Base-by-base conservation (phyloP, 2,113 vertebrate genomes). In the Odocoileus virginianus region DNA sequence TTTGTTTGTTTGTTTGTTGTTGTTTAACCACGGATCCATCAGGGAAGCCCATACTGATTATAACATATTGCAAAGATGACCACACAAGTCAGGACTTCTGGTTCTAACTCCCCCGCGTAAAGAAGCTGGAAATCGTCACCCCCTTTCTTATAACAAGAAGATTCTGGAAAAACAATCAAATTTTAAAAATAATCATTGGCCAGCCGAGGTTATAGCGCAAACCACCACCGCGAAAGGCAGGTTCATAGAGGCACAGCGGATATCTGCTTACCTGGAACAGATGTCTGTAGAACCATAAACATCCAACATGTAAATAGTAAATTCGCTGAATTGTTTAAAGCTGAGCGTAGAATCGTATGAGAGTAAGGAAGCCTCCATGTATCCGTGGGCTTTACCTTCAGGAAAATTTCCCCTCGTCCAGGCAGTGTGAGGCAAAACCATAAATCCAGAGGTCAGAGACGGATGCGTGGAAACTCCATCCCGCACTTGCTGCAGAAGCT, bases 61-160 rank as follows among this genome's bases (percentile, higher is more conserved):
- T 87, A 83, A 36, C 57, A 50, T 71, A 91, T 52, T 76, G 78
- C 28, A 91, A 88, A 95, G 71, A 96, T 52, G 52, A 27, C 54
- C 87, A 93, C 91, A 96, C 95, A 96, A 55, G 57, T 74, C 60
- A 86, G 40, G 36, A 87, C 60, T 96, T 93, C 33, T 16, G 27
- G 40, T 88, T 95, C 94, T 52, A 90, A 57, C 33, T 89, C 23
- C 28, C 30, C 58, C 6, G 8, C 23, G 16, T 58, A 61, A 94
- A 86, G 79, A 92, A 81, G 45, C 50, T 94, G 45, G 74, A 92
- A 89, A 97, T 81, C 33, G 6, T 36, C 40, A 92, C 54, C 4
- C 10, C 27, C 6, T 33, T 64, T 87, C 55, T 58, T 85, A n/a
- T 52, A 86, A 91, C 28, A 58, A 94, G 78, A 57, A 91, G 58